Base-by-base conservation (phyloP, 2,888 invertebrate species). In the Ypsolopha scabrella region DNA sequence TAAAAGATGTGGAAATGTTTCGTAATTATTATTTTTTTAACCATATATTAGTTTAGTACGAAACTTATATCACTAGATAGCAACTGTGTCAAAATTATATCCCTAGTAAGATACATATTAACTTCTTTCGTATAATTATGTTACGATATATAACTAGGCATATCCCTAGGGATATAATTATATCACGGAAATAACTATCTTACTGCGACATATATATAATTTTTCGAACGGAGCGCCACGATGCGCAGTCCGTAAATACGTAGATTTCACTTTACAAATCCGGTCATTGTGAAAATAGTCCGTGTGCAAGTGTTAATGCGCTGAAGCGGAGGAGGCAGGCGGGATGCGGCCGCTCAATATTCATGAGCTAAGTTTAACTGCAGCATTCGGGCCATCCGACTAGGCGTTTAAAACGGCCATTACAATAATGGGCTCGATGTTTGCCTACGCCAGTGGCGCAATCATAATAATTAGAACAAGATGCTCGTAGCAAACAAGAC, bases 311-410 rank as follows among this genome's bases (percentile, higher is more conserved):
- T 52, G 54, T 51, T 54, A 54, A 56, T 51, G 51, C 38, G 48
- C 48, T 50, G 38, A 34, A 24, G 49, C 38, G 33, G 34, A 24
- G 50, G 7, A 52, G 52, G 47, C 48, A 51, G 52, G 50, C 50
- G 51, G 53, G 59, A 57, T 59, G 63, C 62, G 62, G 60, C 65
- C 63, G 69, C 72, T 80, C 72, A 77, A 82, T 82, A 82, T 82
- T 80, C 81, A 82, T 80, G 80, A 80, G 68, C 60, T 57, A 70
- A 76, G 72, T 74, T 72, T 61, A 65, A 64, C 63, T 61, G 63
- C 59, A 61, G 63, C 60, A 63, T 64, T 65, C 62, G 60, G 62
- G 62, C 51, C 64, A 67, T 70, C 67, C 65, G 66, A 65, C 68
- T 66, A 63, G 68, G 65, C 70, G 66, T 68, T 72, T 72, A 70